phyloP scores from a whole-genome alignment of 2,888 invertebrate species.

The Lepidochitona cinerea region DNA sequence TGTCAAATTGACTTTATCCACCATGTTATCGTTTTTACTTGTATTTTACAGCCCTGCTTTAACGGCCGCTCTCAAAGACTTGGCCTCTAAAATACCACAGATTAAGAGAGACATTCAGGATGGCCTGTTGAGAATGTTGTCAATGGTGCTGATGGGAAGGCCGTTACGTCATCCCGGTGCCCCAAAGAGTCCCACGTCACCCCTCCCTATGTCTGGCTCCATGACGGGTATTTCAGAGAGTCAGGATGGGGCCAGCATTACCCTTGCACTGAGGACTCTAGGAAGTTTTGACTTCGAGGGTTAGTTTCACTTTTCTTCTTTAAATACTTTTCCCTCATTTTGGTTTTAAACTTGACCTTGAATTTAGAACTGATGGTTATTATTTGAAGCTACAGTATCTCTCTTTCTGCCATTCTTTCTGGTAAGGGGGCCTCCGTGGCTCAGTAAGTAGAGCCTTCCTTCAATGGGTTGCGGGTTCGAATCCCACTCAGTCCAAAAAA shows the following conservation, averaged over 20 bases:
- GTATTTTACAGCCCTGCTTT: slow-evolving; percentile 79
- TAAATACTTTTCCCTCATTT: too few species aligned
- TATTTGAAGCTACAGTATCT: too few species aligned
- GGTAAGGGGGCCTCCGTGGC: too few species aligned
- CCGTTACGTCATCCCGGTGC: slow-evolving; percentile 78
- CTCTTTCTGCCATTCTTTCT: too few species aligned
- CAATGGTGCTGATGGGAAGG: slow-evolving; percentile 90
- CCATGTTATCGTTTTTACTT: too few species aligned
- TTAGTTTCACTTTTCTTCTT: slow-evolving; percentile 44
- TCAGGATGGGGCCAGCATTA: slow-evolving; percentile 84
- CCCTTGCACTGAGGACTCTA: slow-evolving; percentile 91
- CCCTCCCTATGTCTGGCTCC: slow-evolving; percentile 40
- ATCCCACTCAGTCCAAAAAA: too few species aligned
- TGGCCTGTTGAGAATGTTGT: slow-evolving; percentile 91
- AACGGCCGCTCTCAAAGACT: slow-evolving; percentile 90
- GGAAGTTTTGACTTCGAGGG: slow-evolving; percentile 91
- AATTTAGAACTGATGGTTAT: too few species aligned
- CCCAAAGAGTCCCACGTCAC: slow-evolving; percentile 42
- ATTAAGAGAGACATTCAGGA: slow-evolving; percentile 93
- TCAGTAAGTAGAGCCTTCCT: too few species aligned
- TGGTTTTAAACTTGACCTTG: too few species aligned
- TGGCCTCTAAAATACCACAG: slow-evolving; percentile 89
- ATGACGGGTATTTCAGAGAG: slow-evolving; percentile 42
- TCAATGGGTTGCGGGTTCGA: too few species aligned
- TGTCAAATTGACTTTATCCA: too few species aligned